Evolutionary conservation across 2,113 vertebrate genomes (phyloP), one percentile per base, ranked within the genome.

Genomic region (Albula goreensis): DNA sequence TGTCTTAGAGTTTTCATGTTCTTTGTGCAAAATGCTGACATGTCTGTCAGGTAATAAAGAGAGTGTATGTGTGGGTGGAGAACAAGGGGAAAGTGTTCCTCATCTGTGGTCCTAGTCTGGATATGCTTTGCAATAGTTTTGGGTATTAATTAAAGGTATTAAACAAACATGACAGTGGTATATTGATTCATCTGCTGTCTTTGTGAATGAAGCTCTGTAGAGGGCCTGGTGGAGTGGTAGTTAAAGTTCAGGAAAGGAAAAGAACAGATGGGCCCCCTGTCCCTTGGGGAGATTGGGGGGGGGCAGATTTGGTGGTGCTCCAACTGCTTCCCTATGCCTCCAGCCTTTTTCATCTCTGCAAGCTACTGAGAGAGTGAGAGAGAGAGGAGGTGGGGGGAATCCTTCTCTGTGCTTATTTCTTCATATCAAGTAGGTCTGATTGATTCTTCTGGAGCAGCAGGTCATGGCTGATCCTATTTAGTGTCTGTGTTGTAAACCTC

Each of bases 61-160:
- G 31, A n/a, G 10, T 5, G 70, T 31, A 31, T n/a, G 22, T 90
- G 90, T 81, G 86, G 89, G 88, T 88, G 88, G 90, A 87, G 66
- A 66, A 88, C 94, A 90, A 90, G 84, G 57, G 8, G 87, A 89
- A 86, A 63, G 78, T 70, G 78, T n/a, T 48, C 5, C 82, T 87
- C 50, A 56, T 79, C 82, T 87, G 1, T 74, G 22, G 90, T 22
- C 70, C 77, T 86, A 89, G 91, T 91, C 90, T 93, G 90, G 96
- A 96, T 95, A 90, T 91, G 92, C 91, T 94, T 94, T 94, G 95
- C 83, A 95, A 92, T 94, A 93, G 94, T 92, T 83, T 93, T 94
- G 96, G 95, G 96, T 96, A 96, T 96, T 97, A 97, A 97, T 97
- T 97, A 96, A 96, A 97, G 96, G 96, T 96, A 96, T 96, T 97